A percentile compares a stretch with the other conserved stretches of the same genome.
These are phyloP conservation scores for Cyphomyrmex costatus DNA, from an alignment of 1,140 invertebrate species.

Conservation along the genomic window DNA sequence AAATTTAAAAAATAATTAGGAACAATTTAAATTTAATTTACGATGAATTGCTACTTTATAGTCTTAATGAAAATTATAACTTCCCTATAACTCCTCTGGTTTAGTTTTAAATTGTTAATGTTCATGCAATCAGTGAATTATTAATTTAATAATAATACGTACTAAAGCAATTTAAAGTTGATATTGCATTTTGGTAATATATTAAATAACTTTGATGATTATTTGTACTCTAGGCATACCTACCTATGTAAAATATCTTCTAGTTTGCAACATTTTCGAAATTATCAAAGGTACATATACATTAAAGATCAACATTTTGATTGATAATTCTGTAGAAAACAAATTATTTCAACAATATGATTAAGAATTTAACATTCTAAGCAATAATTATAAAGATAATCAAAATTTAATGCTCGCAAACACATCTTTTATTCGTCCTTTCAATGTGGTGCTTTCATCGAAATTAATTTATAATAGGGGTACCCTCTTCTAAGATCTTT, in stretches of 20 bases:
- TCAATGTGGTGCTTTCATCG: slow-evolving; percentile 12
- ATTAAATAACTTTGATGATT: slow-evolving; percentile 13
- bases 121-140: slow-evolving; percentile 19
- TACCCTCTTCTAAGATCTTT: slow-evolving; percentile 27
- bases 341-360: background rate
- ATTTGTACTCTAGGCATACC: background rate
- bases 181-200: slow-evolving; percentile 13
- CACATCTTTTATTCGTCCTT: background rate
- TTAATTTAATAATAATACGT: slow-evolving; percentile 6
- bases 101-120: slow-evolving; percentile 13
- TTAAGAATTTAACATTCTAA: slow-evolving; percentile 8
- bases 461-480: slow-evolving; percentile 57
- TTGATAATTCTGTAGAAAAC: background rate
- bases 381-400: background rate
- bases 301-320: background rate
- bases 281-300: background rate
- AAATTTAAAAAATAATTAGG: slow-evolving; percentile 48
- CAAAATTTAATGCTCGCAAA: slow-evolving; percentile 5
- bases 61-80: background rate
- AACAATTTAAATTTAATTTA: slow-evolving; percentile 20
- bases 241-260: background rate
- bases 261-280: slow-evolving; percentile 14
- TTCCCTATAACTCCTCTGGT: background rate
- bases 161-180: slow-evolving; percentile 28
- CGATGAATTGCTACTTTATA: slow-evolving; percentile 42